phyloP scores from a whole-genome alignment of 2,797 vertebrate genomes.

The Chiropotes sagulatus region DNA sequence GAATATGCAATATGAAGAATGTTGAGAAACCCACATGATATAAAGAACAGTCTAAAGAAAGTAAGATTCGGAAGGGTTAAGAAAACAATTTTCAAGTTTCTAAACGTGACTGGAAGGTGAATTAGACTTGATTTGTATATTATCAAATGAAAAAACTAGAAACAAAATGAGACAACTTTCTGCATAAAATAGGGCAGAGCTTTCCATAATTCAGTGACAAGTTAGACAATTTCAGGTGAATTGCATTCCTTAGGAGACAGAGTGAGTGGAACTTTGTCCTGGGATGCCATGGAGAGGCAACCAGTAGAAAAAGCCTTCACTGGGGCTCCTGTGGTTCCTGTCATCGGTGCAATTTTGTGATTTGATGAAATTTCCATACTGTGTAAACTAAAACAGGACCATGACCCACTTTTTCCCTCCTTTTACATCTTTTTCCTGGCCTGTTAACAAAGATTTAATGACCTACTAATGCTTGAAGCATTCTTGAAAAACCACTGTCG shows the following conservation, averaged over 20 bases:
- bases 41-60: not conserved
- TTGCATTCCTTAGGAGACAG: not conserved
- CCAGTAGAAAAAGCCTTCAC: not conserved
- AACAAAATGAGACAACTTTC: not conserved
- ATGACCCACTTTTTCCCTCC: constrained; percentile 32
- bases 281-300: not conserved
- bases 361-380: constrained; percentile 58
- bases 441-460: constrained; percentile 72
- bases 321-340: not conserved
- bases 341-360: not conserved
- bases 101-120: not conserved
- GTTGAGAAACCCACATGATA: not conserved
- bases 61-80: not conserved
- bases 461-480: constrained; percentile 64
- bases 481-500: constrained; percentile 66
- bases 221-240: not conserved
- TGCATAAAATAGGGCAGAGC: too few species aligned
- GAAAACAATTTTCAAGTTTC: not conserved
- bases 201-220: not conserved
- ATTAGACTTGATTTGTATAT: not conserved
- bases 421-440: constrained; percentile 70
- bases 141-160: not conserved
- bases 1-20: not conserved
- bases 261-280: not conserved
- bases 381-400: constrained; percentile 50